Conservation (phyloP, 2,113 vertebrate species). For the Cepphus grylle region DNA sequence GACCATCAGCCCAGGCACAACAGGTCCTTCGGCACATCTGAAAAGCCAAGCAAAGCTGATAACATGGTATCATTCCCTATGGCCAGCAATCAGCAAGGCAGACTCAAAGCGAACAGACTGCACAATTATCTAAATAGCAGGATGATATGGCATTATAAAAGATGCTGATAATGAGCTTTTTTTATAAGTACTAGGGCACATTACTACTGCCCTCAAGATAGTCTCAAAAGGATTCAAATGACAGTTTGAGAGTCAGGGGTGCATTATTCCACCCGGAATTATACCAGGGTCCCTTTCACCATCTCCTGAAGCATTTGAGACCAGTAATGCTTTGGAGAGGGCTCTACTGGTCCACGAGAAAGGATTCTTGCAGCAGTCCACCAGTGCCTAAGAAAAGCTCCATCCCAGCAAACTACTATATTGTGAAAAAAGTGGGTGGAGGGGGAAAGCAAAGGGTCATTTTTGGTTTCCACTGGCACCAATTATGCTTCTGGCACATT, state of each 20-base stretch:
- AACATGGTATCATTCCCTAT: rapidly evolving
- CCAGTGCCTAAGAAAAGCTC: background rate
- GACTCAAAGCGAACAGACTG: background rate
- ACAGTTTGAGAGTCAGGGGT: background rate
- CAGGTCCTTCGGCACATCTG: background rate
- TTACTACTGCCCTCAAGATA: background rate
- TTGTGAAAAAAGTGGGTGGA: background rate
- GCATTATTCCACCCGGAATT: background rate
- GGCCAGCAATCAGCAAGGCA: background rate
- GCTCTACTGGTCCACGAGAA: background rate
- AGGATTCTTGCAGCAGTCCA: background rate
- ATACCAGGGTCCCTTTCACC: background rate
- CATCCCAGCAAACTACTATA: background rate
- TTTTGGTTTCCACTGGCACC: conserved; percentile 28
- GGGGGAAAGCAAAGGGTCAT: conserved; percentile 32
- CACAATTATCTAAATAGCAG: background rate
- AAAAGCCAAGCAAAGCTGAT: background rate
- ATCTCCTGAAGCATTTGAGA: background rate
- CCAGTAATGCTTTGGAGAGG: background rate
- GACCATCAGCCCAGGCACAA: background rate
- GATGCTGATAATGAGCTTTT: background rate
- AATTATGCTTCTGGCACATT: background rate
- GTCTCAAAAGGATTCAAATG: background rate
- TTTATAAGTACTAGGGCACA: background rate
- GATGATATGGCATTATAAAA: background rate